Percentiles rank a stretch among this genome's conserved stretches.
These are phyloP conservation scores for Mystacides longicornis DNA, from an alignment of 2,888 invertebrate species.

Conservation along the genomic window DNA sequence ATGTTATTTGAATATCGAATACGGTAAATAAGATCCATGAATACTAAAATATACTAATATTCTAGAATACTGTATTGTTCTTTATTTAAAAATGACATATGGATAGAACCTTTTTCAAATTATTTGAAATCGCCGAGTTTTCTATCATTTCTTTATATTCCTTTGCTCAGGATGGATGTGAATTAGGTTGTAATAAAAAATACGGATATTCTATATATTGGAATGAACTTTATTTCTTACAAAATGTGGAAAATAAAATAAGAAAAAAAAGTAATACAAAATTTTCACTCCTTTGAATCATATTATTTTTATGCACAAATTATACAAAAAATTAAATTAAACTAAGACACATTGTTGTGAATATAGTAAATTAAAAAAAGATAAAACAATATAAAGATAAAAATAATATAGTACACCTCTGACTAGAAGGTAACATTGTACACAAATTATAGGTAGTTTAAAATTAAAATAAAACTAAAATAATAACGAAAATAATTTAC, in stretches of 20 bases:
- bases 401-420: background rate
- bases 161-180: too few species aligned
- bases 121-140: too few species aligned
- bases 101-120: too few species aligned
- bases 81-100: too few species aligned
- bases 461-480: conserved; percentile 4
- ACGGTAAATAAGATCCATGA: too few species aligned
- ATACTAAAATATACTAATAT: too few species aligned
- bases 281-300: background rate
- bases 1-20: too few species aligned
- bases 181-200: background rate
- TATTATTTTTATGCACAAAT: background rate
- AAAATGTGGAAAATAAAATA: conserved; percentile 20
- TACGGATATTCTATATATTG: conserved; percentile 9
- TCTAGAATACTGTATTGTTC: too few species aligned
- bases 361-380: background rate
- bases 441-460: background rate
- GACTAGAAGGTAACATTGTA: background rate
- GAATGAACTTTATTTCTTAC: conserved; percentile 26
- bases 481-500: background rate
- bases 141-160: too few species aligned
- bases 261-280: background rate
- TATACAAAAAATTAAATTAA: too few species aligned
- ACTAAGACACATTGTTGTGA: too few species aligned
- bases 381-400: background rate